Evolutionary conservation across 2,888 invertebrate genomes (phyloP), one percentile per base, ranked within the genome.

Genomic region (Byasa hedistus): DNA sequence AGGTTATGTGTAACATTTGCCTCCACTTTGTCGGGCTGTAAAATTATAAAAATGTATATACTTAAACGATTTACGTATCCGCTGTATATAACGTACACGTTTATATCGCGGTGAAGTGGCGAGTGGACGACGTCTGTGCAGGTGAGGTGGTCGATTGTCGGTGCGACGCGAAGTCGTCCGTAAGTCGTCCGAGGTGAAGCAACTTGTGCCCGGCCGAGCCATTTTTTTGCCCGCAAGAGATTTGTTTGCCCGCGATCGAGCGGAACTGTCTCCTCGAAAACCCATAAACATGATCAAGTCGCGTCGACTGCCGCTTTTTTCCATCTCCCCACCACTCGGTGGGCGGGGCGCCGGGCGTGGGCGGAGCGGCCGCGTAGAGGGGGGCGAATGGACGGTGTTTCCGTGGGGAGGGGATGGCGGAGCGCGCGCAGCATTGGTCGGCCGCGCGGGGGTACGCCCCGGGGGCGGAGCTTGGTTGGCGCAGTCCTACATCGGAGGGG

Each of bases 241-340:
- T 92, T 91, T 91, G 91, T 90, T 91, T 86, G 85, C 83, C 83
- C 79, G 81, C 83, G 83, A 85, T 84, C 84, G 84, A 84, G 82
- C 84, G 83, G 83, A 85, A 85, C 87, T 87, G 89, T 87, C 88
- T 89, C 89, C 85, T 81, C 86, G 86, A 86, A 89, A 89, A 87
- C 87, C 88, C 91, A 91, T 91, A 91, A 92, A 91, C 90, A 89
- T 90, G 87, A 86, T 83, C 88, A 80, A 86, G 85, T 82, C 86
- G 78, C 79, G 75, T 81, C 83, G 83, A 85, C 84, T 88, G 84
- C 86, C 84, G 87, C 89, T 86, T 87, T 90, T 88, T 89, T 87
- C 89, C 85, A 84, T 78, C 69, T 82, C 79, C 72, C 80, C 81
- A 81, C 86, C 86, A 85, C 83, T 82, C 83, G 79, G 76, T 77